These are phyloP conservation scores for Clarias platycephalus DNA, from an alignment of 2,797 vertebrate genomes.

Conservation along the genomic window DNA sequence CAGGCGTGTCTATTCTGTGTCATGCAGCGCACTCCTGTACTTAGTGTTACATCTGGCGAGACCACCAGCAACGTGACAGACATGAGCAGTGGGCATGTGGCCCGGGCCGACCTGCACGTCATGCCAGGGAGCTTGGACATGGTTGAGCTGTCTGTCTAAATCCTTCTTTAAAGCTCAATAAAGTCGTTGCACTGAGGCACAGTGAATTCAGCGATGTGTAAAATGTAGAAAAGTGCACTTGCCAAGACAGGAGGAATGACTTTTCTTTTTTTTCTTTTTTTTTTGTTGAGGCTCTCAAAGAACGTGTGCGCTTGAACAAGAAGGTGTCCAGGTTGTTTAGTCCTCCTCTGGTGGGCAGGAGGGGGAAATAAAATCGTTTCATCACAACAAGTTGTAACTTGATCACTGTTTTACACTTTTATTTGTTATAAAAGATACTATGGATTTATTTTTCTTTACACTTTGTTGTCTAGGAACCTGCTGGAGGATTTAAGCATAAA, in stretches of 20 bases:
- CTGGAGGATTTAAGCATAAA: background rate
- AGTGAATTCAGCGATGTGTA: slow-evolving; percentile 13
- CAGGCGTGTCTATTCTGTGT: background rate
- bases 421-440: background rate
- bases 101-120: slow-evolving; percentile 2
- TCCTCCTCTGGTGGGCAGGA: background rate
- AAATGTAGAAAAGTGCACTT: background rate
- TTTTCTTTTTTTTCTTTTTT: background rate
- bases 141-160: slow-evolving; percentile 23
- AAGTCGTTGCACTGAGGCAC: background rate
- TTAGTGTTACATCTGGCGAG: background rate
- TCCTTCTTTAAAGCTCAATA: slow-evolving; percentile 24
- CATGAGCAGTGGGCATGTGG: slow-evolving; percentile 15
- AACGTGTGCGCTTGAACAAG: background rate
- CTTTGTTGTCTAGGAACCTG: background rate
- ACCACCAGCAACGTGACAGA: slow-evolving; percentile 4
- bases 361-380: background rate
- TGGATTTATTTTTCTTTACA: background rate
- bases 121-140: slow-evolving; percentile 8
- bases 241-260: background rate
- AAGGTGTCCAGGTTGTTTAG: background rate
- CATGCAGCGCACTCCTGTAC: background rate
- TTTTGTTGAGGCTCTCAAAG: background rate
- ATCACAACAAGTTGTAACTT: background rate
- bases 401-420: no score